phyloP scores from a whole-genome alignment of 1,140 invertebrate species.

The Drosophila trapezifrons region DNA sequence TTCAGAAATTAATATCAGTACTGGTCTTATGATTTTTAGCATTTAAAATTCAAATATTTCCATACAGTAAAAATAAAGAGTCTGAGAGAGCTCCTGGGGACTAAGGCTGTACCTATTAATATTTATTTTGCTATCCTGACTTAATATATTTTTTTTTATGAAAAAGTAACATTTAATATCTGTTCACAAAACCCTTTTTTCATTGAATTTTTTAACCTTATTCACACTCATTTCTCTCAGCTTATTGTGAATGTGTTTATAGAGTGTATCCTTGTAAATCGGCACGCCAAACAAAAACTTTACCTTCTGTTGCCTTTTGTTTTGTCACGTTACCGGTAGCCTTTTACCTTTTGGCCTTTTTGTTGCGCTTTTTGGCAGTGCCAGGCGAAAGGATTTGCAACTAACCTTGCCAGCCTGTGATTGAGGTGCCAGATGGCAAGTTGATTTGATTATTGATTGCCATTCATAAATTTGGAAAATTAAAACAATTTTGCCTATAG shows the following conservation, averaged over 20 bases:
- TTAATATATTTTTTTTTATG: background rate
- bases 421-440: slow-evolving; percentile 55
- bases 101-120: no score
- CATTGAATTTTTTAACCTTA: no score
- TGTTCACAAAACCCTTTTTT: no score
- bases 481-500: slow-evolving; percentile 37
- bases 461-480: slow-evolving; percentile 44
- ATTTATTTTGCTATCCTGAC: background rate
- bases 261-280: slow-evolving; percentile 51
- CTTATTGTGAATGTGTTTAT: slow-evolving; percentile 18
- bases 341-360: background rate
- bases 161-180: background rate
- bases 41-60: background rate
- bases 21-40: background rate
- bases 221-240: background rate
- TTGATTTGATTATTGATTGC: slow-evolving; percentile 64
- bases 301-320: slow-evolving; percentile 39
- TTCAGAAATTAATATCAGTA: background rate
- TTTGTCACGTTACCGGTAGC: slow-evolving; percentile 47
- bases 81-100: no score
- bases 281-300: slow-evolving; percentile 57
- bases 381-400: slow-evolving; percentile 31
- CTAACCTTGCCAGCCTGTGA: slow-evolving; percentile 55
- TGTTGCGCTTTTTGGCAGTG: slow-evolving; percentile 49
- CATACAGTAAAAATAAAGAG: no score